These are phyloP conservation scores for Neopipo cinnamomea DNA, from an alignment of 2,113 vertebrate genomes.

Conservation along the genomic window DNA sequence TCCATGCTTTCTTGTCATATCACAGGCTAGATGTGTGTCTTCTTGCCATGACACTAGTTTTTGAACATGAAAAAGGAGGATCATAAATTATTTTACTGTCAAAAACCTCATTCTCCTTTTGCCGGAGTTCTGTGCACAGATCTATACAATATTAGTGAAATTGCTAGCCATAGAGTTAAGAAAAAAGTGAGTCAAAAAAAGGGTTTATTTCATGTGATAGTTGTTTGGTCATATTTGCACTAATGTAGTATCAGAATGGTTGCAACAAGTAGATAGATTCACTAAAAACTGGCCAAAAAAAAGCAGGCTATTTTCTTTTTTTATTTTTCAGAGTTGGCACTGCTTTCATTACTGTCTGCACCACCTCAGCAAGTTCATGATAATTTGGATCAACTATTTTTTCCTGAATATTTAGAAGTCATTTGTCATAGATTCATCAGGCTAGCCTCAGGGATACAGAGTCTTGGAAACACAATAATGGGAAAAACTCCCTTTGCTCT, in stretches of 20 bases:
- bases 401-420: constrained; percentile 42
- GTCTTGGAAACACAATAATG: constrained; percentile 51
- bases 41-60: not conserved
- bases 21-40: not conserved
- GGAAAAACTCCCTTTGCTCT: constrained; percentile 47
- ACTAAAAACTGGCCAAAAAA: not conserved
- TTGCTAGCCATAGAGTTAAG: not conserved
- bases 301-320: not conserved
- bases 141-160: not conserved
- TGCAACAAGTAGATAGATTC: not conserved
- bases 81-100: not conserved
- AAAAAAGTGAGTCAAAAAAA: not conserved
- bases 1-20: not conserved
- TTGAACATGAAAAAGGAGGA: not conserved
- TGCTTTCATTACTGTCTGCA: not conserved
- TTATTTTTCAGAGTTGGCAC: not conserved
- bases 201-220: not conserved
- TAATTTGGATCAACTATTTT: constrained; percentile 34
- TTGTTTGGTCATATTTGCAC: not conserved
- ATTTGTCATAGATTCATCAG: constrained; percentile 31
- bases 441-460: constrained; percentile 37
- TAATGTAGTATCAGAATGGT: not conserved
- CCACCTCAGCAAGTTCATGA: not conserved
- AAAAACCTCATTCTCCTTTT: not conserved
- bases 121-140: not conserved